Percentiles rank a stretch among this genome's conserved stretches.
These are phyloP conservation scores for Drosophila yooni DNA, from an alignment of 2,888 invertebrate genomes.

Conservation along the genomic window DNA sequence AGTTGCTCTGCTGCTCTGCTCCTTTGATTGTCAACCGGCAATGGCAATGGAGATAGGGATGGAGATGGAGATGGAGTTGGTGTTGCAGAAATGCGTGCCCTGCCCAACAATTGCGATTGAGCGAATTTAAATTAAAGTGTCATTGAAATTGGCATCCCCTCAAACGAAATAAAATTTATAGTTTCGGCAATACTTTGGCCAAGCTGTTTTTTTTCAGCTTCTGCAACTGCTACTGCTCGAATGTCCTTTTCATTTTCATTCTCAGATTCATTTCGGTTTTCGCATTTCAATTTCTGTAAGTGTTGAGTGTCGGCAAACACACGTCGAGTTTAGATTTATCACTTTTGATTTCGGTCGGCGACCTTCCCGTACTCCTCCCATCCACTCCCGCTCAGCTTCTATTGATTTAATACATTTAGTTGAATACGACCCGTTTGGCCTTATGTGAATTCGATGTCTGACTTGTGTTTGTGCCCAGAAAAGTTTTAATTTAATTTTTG, in stretches of 20 bases:
- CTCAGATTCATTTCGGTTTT: conserved; percentile 39
- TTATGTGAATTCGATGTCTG: conserved; percentile 39
- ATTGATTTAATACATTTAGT: conserved; percentile 81
- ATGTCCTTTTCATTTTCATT: conserved; percentile 46
- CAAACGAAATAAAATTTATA: conserved; percentile 80
- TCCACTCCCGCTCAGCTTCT: conserved; percentile 35
- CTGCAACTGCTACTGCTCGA: conserved; percentile 33
- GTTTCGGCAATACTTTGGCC: conserved; percentile 58
- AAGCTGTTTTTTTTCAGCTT: conserved; percentile 47
- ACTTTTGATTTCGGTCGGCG: conserved; percentile 72
- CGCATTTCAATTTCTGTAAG: conserved; percentile 69
- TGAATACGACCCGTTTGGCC: conserved; percentile 41
- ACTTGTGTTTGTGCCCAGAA: conserved; percentile 51
- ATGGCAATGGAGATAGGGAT: not conserved
- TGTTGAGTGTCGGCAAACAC: conserved; percentile 54
- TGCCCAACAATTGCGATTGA: conserved; percentile 75
- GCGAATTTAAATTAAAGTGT: conserved; percentile 83
- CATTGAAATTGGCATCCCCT: conserved; percentile 79
- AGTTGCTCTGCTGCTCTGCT: conserved; percentile 33
- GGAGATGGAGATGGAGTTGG: not conserved
- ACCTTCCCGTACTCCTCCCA: not conserved
- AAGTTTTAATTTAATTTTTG: conserved; percentile 73
- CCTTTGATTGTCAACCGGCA: conserved; percentile 66
- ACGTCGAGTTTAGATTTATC: conserved; percentile 79
- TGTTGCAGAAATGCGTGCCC: conserved; percentile 48